phyloP scores from a whole-genome alignment of 2,113 vertebrate genomes.

The Myotis yumanensis region DNA sequence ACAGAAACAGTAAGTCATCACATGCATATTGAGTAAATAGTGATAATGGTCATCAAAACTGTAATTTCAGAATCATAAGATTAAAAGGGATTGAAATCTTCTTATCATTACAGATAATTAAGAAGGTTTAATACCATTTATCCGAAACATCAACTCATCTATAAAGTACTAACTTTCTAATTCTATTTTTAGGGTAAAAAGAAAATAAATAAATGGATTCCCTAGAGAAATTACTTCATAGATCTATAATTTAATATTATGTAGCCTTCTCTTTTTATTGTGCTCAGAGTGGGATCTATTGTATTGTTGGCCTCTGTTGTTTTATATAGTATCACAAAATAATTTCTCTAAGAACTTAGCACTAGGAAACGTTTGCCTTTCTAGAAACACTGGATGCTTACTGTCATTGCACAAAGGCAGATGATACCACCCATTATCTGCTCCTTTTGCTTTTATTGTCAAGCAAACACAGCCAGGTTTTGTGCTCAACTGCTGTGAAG shows the following conservation, averaged over 20 bases:
- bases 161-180: conserved; percentile 33
- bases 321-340: conserved; percentile 34
- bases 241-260: background rate
- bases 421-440: background rate
- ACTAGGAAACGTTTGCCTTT: background rate
- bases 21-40: background rate
- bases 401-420: background rate
- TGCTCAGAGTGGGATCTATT: background rate
- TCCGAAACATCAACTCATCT: conserved; percentile 7
- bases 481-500: background rate
- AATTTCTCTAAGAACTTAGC: conserved; percentile 29
- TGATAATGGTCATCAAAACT: conserved; percentile 4
- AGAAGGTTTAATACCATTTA: conserved; percentile 1
- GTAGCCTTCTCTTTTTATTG: background rate
- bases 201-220: background rate
- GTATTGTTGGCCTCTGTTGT: background rate
- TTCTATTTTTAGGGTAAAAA: conserved; percentile 17
- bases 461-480: background rate
- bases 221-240: background rate
- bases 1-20: background rate
- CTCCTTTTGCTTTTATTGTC: background rate
- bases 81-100: background rate
- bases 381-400: background rate
- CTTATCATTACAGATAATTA: conserved; percentile 8
- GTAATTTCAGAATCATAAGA: conserved; percentile 14